Evolutionary conservation across 2,797 vertebrate species (phyloP).

Genomic region (Adrianichthys oophorus): DNA sequence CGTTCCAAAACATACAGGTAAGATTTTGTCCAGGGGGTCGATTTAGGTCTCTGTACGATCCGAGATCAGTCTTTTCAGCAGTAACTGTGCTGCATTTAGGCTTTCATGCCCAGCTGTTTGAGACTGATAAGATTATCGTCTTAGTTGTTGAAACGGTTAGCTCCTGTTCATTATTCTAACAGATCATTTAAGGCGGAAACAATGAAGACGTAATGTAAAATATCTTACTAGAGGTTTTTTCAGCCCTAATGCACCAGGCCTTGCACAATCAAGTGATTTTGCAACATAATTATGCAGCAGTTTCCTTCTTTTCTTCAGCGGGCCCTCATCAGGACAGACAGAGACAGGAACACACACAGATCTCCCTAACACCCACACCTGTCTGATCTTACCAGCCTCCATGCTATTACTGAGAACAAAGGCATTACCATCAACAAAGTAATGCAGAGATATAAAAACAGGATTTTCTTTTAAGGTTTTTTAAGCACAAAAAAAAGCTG

Average conservation of each 20-base stretch:
- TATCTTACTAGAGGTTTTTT: slow-evolving; percentile 13
- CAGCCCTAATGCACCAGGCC: neutral
- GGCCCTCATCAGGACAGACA: slow-evolving; percentile 5
- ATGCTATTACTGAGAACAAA: slow-evolving; percentile 23
- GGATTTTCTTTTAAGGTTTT: neutral
- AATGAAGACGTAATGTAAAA: slow-evolving; percentile 40
- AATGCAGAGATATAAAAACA: slow-evolving; percentile 1
- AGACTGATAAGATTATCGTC: slow-evolving; percentile 59
- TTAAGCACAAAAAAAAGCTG: neutral
- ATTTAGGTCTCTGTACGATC: slow-evolving; percentile 36
- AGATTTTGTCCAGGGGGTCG: slow-evolving; percentile 41
- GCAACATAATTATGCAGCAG: neutral
- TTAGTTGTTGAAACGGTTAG: slow-evolving; percentile 38
- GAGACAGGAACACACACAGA: slow-evolving; percentile 24
- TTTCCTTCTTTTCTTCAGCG: slow-evolving; percentile 5
- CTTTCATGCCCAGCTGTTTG: slow-evolving; percentile 57
- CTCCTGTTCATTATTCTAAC: slow-evolving; percentile 50
- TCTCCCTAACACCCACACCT: slow-evolving; percentile 21
- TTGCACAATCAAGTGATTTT: neutral
- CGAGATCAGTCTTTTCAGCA: slow-evolving; percentile 38
- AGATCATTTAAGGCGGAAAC: slow-evolving; percentile 40
- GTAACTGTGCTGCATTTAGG: slow-evolving; percentile 58
- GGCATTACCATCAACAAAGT: slow-evolving; percentile 13
- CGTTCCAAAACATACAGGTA: slow-evolving; percentile 21
- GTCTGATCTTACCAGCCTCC: slow-evolving; percentile 42